Evolutionary conservation across 2,888 invertebrate species (phyloP).

Genomic region (Oeneis ivallda): DNA sequence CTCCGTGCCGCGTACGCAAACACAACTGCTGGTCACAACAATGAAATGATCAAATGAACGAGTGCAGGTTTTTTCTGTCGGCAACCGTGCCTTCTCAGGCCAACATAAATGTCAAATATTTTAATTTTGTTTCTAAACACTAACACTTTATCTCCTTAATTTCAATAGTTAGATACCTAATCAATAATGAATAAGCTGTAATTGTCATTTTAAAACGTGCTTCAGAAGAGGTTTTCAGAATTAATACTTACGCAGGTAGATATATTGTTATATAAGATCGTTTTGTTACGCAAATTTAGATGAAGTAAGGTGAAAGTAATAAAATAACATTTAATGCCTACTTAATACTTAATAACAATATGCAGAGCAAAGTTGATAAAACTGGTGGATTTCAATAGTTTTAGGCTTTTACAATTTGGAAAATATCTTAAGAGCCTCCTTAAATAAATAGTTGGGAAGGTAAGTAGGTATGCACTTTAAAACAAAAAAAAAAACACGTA

Average conservation of each 20-base stretch:
- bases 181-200: no score
- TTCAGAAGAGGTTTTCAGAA: not conserved
- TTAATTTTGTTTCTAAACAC: not conserved
- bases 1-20: conserved; percentile 27
- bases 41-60: conserved; percentile 42
- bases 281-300: conserved; percentile 5
- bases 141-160: not conserved
- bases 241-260: not conserved
- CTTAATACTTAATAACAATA: no score
- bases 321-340: no score
- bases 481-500: no score
- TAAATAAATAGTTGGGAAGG: no score
- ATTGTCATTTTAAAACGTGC: not conserved
- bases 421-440: no score
- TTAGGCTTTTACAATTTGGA: not conserved
- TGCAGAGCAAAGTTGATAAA: no score
- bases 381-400: no score
- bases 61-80: conserved; percentile 43
- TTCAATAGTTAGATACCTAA: not conserved
- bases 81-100: conserved; percentile 7
- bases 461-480: no score
- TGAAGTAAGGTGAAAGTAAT: conserved; percentile 1
- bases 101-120: conserved; percentile 8
- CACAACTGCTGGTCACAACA: conserved; percentile 29
- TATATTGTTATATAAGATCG: not conserved